Conservation (phyloP, 92 coral and sea anemone species). For the Pocillopora grandis region DNA sequence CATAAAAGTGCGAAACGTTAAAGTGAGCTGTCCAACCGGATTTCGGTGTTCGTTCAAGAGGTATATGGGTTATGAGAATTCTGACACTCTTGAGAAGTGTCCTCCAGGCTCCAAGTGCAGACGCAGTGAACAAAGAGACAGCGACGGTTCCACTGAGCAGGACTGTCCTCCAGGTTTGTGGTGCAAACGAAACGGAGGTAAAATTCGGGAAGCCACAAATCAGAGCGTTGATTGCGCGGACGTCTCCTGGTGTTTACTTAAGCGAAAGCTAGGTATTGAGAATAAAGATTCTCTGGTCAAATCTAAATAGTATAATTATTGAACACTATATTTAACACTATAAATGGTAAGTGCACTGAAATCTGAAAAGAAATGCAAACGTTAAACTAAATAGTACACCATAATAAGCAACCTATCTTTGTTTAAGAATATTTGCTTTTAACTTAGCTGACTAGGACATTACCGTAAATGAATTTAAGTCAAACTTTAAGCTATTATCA, state of each 20-base stretch:
- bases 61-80: neutral
- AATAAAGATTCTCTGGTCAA: neutral
- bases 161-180: neutral
- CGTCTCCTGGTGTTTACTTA: neutral
- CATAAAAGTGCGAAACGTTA: neutral
- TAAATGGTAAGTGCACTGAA: neutral
- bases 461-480: neutral
- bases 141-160: too few species aligned
- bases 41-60: neutral
- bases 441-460: neutral
- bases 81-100: constrained; percentile 4
- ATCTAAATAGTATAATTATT: neutral
- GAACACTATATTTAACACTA: neutral
- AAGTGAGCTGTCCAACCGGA: neutral
- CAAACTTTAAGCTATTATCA: neutral
- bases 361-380: neutral
- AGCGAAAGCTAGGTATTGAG: neutral
- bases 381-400: neutral
- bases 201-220: neutral
- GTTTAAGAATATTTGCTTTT: neutral
- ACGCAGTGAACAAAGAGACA: too few species aligned
- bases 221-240: neutral
- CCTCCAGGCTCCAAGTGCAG: constrained; percentile 26
- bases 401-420: neutral
- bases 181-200: constrained; percentile 20